These are phyloP conservation scores for Junonia oenone DNA, from an alignment of 2,888 invertebrate species.

Conservation along the genomic window DNA sequence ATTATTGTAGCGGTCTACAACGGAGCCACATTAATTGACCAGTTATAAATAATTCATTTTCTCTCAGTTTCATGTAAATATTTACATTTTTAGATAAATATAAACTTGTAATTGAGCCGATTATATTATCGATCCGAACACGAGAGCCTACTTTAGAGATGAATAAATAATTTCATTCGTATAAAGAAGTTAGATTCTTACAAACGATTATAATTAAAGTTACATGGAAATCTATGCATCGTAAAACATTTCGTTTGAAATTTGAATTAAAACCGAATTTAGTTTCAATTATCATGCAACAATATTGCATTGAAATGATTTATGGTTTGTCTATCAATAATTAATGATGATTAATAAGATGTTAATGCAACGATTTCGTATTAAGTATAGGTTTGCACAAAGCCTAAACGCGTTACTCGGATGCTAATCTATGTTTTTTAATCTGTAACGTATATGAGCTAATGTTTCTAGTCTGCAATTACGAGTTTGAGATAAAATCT, in stretches of 20 bases:
- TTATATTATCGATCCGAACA: slow-evolving; percentile 1
- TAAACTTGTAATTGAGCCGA: slow-evolving; percentile 1
- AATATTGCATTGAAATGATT: neutral
- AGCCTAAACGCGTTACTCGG: neutral
- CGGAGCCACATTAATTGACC: slow-evolving; percentile 7
- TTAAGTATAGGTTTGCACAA: neutral
- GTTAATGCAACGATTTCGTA: neutral
- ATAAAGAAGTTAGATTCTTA: neutral
- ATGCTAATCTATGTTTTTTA: slow-evolving; percentile 18
- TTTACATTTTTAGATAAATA: slow-evolving; percentile 16
- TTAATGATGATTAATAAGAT: neutral
- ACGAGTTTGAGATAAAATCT: slow-evolving; percentile 59
- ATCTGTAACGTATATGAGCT: slow-evolving; percentile 39
- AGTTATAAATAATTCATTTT: slow-evolving; percentile 21
- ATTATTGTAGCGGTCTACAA: slow-evolving; percentile 16
- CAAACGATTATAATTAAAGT: neutral
- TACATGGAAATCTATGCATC: neutral
- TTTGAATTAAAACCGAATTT: neutral
- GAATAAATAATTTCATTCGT: neutral
- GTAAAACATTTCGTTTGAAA: neutral
- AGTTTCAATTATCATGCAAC: neutral
- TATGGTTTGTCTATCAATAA: neutral
- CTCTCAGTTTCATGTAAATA: slow-evolving; percentile 13
- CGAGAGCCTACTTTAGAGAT: neutral
- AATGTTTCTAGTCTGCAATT: slow-evolving; percentile 70